Base-by-base conservation (phyloP, 2,888 invertebrate species). In the Camptogramma bilineatum region DNA sequence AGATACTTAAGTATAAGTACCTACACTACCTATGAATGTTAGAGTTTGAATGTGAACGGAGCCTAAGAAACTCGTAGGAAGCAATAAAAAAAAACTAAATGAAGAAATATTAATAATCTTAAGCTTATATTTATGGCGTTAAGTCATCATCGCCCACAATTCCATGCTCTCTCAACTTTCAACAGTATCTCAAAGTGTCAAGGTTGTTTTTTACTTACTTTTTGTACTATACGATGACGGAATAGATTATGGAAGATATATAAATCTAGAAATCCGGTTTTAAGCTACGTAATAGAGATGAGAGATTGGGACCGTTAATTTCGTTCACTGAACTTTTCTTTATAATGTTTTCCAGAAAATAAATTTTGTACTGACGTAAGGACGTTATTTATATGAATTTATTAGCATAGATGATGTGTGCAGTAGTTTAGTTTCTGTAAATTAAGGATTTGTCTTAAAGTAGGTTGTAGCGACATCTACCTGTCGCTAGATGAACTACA, bases 221-320 rank as follows among this genome's bases (percentile, higher is more conserved):
- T 39, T 39, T 39, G 34, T 39, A 39, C 4, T 4, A 39, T 39
- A 3, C 34, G 34, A 39, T 39, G 34, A 39, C 34, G 34, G 34
- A 39, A 39, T 13, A 39, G 34, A 39, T 39, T 39, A 39, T 39
- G 34, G 34, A 39, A 39, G 13, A 13, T 39, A 13, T 39, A 39
- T 13, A 39, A 39, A 39, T 39, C 34, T 39, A 39, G 34, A 39
- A 39, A 39, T 39, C 34, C 34, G 34, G 34, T 39, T 39, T 39
- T 39, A 39, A 39, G 13, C 34, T 39, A 39, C 34, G 34, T 31
- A 31, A 31, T 31, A 21, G 21, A 21, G 31, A 9, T 31, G 8
- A 31, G 31, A 31, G 31, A 13, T 39, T 39, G 4, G 13, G 13
- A 10, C 34, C 34, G 34, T 39, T 39, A 39, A 39, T 13, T 39